These are phyloP conservation scores for Tenebrosternarchus preto DNA, from an alignment of 2,113 vertebrate species.

Conservation along the genomic window DNA sequence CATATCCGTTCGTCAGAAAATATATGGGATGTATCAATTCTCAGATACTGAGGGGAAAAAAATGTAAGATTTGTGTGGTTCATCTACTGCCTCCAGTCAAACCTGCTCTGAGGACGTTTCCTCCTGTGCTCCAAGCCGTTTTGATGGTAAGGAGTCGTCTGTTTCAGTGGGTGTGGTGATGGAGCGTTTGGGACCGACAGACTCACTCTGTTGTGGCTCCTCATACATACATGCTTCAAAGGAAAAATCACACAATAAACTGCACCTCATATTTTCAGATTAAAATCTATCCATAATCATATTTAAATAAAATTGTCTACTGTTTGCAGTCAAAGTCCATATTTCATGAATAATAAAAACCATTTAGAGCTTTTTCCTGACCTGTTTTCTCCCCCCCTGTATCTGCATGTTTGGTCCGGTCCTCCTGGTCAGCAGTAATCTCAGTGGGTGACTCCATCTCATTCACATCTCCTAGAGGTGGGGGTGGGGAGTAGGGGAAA, in stretches of 20 bases:
- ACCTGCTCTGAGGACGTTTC: slow-evolving; percentile 30
- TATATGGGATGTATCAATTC: not conserved
- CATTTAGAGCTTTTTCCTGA: slow-evolving; percentile 45
- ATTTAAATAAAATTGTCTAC: not conserved
- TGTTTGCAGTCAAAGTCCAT: not conserved
- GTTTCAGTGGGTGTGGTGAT: slow-evolving; percentile 75
- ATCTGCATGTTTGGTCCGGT: slow-evolving; percentile 84
- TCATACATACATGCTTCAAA: slow-evolving; percentile 74
- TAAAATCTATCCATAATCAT: not conserved
- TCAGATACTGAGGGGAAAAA: too few species aligned
- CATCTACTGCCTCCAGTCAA: slow-evolving; percentile 51
- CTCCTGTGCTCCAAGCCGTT: slow-evolving; percentile 80
- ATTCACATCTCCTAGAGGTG: slow-evolving; percentile 80
- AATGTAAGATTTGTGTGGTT: not conserved
- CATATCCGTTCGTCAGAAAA: not conserved
- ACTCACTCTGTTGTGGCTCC: slow-evolving; percentile 83
- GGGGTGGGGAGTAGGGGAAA: slow-evolving; percentile 36
- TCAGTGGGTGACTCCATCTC: slow-evolving; percentile 86
- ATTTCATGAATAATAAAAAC: not conserved
- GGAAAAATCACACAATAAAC: slow-evolving; percentile 43
- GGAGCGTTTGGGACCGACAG: slow-evolving; percentile 78
- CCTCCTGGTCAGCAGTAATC: slow-evolving; percentile 78
- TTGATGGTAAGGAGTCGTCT: slow-evolving; percentile 80
- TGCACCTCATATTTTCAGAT: not conserved
- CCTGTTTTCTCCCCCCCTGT: slow-evolving; percentile 78